These are phyloP conservation scores for Indicator maculatus DNA, from an alignment of 2,113 vertebrate species.

Conservation along the genomic window DNA sequence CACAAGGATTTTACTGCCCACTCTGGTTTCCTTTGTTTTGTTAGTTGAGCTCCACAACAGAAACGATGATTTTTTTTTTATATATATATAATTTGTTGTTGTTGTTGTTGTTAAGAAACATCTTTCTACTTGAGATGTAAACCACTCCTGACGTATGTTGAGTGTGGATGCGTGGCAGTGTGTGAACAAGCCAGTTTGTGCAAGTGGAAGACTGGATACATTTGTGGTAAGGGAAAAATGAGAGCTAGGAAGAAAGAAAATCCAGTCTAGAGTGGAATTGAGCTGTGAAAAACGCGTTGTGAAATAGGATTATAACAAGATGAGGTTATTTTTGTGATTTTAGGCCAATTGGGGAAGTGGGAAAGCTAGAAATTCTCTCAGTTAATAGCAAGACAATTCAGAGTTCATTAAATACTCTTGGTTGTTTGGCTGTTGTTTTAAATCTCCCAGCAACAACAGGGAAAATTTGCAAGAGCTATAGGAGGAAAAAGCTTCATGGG, in stretches of 20 bases:
- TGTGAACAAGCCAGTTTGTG: constrained; percentile 51
- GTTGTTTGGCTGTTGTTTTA: constrained; percentile 51
- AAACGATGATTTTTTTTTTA: constrained; percentile 15
- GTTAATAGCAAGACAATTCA: constrained; percentile 41
- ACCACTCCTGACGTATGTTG: constrained; percentile 2
- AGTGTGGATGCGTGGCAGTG: constrained; percentile 40
- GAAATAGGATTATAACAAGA: constrained; percentile 37
- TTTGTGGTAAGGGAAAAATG: constrained; percentile 33
- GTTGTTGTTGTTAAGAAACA: not conserved
- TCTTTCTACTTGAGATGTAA: constrained; percentile 18
- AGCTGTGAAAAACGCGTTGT: constrained; percentile 39
- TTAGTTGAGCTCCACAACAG: constrained; percentile 41
- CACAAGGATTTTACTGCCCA: constrained; percentile 36
- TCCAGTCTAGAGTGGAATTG: constrained; percentile 37
- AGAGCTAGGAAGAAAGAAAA: constrained; percentile 30
- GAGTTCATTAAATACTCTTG: constrained; percentile 36
- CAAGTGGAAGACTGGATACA: constrained; percentile 26
- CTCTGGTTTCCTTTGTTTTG: constrained; percentile 55
- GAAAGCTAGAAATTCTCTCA: constrained; percentile 60
- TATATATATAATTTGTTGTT: not conserved
- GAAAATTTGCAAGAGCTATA: constrained; percentile 28
- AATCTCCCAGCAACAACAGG: constrained; percentile 60
- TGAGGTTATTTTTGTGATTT: constrained; percentile 38
- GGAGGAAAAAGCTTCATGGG: not conserved
- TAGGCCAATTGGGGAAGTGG: constrained; percentile 38